Base-by-base conservation (phyloP, 1,140 invertebrate species). In the Pseudobourletiella spinata region DNA sequence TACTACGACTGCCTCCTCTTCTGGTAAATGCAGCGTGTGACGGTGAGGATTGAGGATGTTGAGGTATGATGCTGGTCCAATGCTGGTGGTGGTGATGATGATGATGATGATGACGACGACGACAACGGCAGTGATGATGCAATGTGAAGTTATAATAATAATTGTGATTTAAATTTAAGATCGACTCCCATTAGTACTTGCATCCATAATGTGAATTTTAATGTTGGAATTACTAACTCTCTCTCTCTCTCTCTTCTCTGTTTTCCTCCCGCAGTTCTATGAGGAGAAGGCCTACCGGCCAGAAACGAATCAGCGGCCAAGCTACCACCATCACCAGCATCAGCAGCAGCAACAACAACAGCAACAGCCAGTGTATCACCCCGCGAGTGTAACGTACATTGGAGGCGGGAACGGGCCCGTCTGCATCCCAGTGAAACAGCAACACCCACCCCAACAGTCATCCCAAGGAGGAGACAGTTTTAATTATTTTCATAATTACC, bases 201-300 rank as follows among this genome's bases (percentile, higher is more conserved):
- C n/a, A n/a, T n/a, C n/a, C n/a, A n/a, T n/a, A n/a, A n/a, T n/a
- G n/a, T n/a, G n/a, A n/a, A n/a, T n/a, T n/a, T n/a, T n/a, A n/a
- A n/a, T 15, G 20, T 48, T 25, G 50, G 8, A 54, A 54, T 54
- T 14, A n/a, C n/a, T n/a, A n/a, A 15, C 14, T 48, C 46, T n/a
- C 18, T 14, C 8, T 48, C 14, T 48, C 14, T 15, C 28, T 54
- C 50, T 11, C 4, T 26, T 28, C 30, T 26, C 6, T 28, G 26
- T 66, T 70, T 77, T 75, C 6, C 32, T 39, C 32, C 8, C n/a
- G n/a, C 76, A 91, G 88, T 89, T 89, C 77, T 92, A 90, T 74
- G 84, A 86, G 56, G 87, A 89, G 73, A 87, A 87, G 48, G 89
- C 88, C 2, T 86, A 92, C 73, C 88, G 89, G 73, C 88, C 88